Base-by-base conservation (phyloP, 1,140 invertebrate genomes). In the Thaumetopoea pityocampa region DNA sequence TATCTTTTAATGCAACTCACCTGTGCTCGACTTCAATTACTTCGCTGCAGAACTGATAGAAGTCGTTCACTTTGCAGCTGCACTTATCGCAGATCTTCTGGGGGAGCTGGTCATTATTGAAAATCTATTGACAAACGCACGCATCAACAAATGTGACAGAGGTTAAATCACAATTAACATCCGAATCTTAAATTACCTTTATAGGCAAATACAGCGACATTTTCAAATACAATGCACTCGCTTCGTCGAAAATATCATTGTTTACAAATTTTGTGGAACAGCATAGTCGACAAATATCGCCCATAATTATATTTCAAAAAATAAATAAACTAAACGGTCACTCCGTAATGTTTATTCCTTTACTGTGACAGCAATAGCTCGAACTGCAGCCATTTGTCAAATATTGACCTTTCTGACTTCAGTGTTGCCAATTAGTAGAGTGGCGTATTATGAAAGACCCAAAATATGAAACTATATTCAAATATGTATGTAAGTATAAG, bases 1-100 rank as follows among this genome's bases (percentile, higher is more conserved):
- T 32, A 15, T 42, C 4, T 6, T 10, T 14, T 5, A 15, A 29
- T 9, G 36, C 5, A 14, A 84, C 56, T 48, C 85, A 86, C 67
- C 88, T 88, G 43, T 87, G 87, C 50, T 90, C 88, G 16, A 87
- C 85, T 64, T 86, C 88, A 2, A 87, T 86, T 17, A 88, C 87
- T 54, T 86, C 87, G 51, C 89, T 89, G 71, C 88, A 89, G 72
- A 90, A 90, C 67, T 89, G 85, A 68, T 89, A 90, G 68, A 88
- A 85, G 66, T 88, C 87, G 61, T 90, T 88, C 62, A 90, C 82
- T 87, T 89, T 89, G 63, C 86, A 89, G 51, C 88, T 87, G 61
- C 89, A 90, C 12, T 85, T 85, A 41, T 89, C 85, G 59, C 89
- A 90, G 56, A 90, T 87, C 59, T 88, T 89, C 65, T 89, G 88